Percentiles rank a stretch among this genome's conserved stretches.
Evolutionary conservation across 35 echinoderm and acorn worm species (phyloP).

Genomic region (Patiria miniata): DNA sequence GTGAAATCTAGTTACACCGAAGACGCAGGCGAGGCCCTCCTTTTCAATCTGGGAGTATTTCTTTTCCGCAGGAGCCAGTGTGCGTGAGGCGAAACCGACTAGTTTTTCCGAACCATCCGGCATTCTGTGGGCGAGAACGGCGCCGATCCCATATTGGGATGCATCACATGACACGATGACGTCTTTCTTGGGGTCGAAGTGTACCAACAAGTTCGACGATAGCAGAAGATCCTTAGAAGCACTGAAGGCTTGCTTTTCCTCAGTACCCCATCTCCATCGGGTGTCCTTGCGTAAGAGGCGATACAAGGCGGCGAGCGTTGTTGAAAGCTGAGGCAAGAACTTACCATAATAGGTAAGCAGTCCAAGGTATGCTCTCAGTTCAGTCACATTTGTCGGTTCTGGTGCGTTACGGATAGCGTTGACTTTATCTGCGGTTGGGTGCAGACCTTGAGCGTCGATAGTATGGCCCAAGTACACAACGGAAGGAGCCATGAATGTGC

Average conservation of each 20-base stretch:
- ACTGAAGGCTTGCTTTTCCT: constrained; percentile 37
- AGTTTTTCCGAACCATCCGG: constrained; percentile 51
- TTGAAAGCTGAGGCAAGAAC: constrained; percentile 37
- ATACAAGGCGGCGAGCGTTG: constrained; percentile 36
- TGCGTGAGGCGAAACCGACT: constrained; percentile 57
- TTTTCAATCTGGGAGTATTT: constrained; percentile 72
- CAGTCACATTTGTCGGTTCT: constrained; percentile 43
- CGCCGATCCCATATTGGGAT: constrained; percentile 57
- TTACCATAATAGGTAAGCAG: constrained; percentile 69
- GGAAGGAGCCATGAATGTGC: constrained; percentile 22
- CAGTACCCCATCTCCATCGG: constrained; percentile 43
- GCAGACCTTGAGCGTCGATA: constrained; percentile 51
- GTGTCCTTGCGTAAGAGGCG: neutral
- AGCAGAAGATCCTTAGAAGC: constrained; percentile 45
- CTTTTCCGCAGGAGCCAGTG: constrained; percentile 49
- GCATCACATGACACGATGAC: constrained; percentile 53
- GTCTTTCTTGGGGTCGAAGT: constrained; percentile 44
- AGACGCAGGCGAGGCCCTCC: constrained; percentile 60
- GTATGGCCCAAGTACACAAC: constrained; percentile 52
- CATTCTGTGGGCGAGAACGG: constrained; percentile 52
- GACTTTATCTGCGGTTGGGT: constrained; percentile 45
- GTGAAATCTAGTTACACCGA: constrained; percentile 66
- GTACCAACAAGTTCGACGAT: constrained; percentile 42
- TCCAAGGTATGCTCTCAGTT: constrained; percentile 57
- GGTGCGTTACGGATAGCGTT: constrained; percentile 49